These are phyloP conservation scores for Palythoa heliodiscus DNA, from an alignment of 92 coral and sea anemone genomes.

Conservation along the genomic window DNA sequence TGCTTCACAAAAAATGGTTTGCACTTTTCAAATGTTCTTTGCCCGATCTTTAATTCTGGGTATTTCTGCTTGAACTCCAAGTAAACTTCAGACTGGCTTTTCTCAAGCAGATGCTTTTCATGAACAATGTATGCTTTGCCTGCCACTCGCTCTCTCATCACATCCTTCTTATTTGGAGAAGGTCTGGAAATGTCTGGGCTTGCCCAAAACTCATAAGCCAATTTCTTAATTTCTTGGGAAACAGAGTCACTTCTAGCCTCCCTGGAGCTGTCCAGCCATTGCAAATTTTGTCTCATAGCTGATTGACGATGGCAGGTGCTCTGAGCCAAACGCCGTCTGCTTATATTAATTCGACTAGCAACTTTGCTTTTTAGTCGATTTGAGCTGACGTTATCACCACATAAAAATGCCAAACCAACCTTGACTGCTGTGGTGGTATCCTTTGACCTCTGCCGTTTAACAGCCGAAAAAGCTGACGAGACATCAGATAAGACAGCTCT, in stretches of 20 bases:
- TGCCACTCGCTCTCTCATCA: slow-evolving; percentile 27
- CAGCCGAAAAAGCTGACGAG: no score
- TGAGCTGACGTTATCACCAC: slow-evolving; percentile 27
- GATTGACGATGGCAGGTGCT: slow-evolving; percentile 28
- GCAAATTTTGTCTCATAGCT: slow-evolving; percentile 21
- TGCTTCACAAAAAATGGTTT: no score
- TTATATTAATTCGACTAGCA: slow-evolving; percentile 26
- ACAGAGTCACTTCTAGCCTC: slow-evolving; percentile 40
- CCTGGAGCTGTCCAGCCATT: slow-evolving; percentile 39
- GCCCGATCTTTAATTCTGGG: slow-evolving; percentile 52
- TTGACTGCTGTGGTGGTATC: no score
- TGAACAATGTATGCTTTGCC: slow-evolving; percentile 37
- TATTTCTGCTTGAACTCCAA: slow-evolving; percentile 33
- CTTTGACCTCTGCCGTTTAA: slow-evolving; percentile 48
- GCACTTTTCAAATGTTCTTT: background rate
- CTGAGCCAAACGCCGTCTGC: slow-evolving; percentile 38
- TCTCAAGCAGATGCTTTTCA: slow-evolving; percentile 48
- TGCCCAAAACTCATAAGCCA: slow-evolving; percentile 58
- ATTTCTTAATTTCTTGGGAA: slow-evolving; percentile 22
- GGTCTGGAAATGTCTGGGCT: slow-evolving; percentile 48
- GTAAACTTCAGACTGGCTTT: slow-evolving; percentile 52
- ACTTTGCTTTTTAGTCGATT: slow-evolving; percentile 42
- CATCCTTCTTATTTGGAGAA: slow-evolving; percentile 43
- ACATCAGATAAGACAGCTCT: no score
- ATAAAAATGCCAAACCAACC: slow-evolving; percentile 43